Evolutionary conservation across 2,888 invertebrate species (phyloP), one percentile per base, ranked within the genome.

Genomic region (Hydrotaea diabolus): DNA sequence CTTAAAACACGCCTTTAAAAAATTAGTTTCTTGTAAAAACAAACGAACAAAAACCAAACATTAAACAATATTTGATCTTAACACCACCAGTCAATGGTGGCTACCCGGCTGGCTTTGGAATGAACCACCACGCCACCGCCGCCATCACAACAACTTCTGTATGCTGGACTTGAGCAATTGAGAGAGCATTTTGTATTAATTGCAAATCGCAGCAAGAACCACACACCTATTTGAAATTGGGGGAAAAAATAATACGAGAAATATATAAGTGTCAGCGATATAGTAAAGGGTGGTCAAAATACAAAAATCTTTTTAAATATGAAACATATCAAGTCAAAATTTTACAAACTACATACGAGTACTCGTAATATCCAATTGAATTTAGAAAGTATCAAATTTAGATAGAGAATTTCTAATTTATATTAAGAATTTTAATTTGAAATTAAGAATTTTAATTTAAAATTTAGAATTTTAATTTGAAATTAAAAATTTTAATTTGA

Each of bases 1-100:
- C 15, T 2, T 8, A 62, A 62, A 62, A 62, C 62, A 62, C 62
- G 62, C 62, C 62, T 62, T 59, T 62, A 62, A 62, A 62, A 31
- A 26, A 31, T 8, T 59, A 59, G 59, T 59, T 59, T 59, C 2
- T 26, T 59, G 59, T 23, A 59, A 59, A 59, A 62, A 62, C 31
- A 62, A 62, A 49, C 15, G n/a, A 49, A 49, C 49, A 15, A 26
- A 59, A 59, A 15, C 62, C n/a, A 59, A 59, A 59, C 62, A 62
- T 62, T 62, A 17, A 62, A 62, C 31, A 31, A 31, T n/a, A 31
- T 26, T n/a, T 31, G 31, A 62, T 62, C 31, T 31, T 31, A 31
- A 23, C 11, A 57, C 23, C 53, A 17, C 11, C n/a, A 26, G 31
- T 15, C n/a, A n/a, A n/a, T 49, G 13, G n/a, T 49, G 49, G n/a